Conservation (phyloP, 2,888 invertebrate genomes). For the Agonum fuliginosum region DNA sequence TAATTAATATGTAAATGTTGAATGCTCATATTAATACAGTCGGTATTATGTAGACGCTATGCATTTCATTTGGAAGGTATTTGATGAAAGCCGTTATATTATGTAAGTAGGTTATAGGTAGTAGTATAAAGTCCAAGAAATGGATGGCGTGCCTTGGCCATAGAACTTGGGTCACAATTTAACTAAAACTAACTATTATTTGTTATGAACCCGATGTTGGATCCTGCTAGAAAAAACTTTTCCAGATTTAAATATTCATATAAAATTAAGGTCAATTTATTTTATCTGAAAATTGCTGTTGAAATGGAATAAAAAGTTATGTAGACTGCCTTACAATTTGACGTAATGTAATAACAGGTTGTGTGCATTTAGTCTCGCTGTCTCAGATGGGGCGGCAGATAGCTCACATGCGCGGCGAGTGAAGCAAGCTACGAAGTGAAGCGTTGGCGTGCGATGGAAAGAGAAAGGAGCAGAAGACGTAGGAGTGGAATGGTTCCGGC, state of each 20-base stretch:
- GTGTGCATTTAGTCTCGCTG: constrained; percentile 66
- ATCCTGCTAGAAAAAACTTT: constrained; percentile 39
- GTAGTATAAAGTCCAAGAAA: neutral
- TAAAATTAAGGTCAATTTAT: constrained; percentile 62
- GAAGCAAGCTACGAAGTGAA: neutral
- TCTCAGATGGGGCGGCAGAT: constrained; percentile 70
- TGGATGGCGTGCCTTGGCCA: neutral
- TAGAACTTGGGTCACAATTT: constrained; percentile 21
- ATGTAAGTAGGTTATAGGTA: too few relatives aligned
- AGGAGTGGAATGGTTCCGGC: neutral
- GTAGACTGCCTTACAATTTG: constrained; percentile 67
- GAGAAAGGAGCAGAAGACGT: constrained; percentile 10
- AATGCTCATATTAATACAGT: neutral
- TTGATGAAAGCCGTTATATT: too few relatives aligned
- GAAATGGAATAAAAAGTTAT: constrained; percentile 64
- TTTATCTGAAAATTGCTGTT: constrained; percentile 65
- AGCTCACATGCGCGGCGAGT: constrained; percentile 66
- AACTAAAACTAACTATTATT: constrained; percentile 16
- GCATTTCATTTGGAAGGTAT: constrained; percentile 21
- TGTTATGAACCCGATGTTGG: constrained; percentile 28
- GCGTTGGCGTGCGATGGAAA: constrained; percentile 23
- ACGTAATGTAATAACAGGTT: constrained; percentile 71
- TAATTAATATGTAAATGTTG: constrained; percentile 21
- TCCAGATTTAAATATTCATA: constrained; percentile 62
- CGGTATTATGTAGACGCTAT: constrained; percentile 18